phyloP scores from a whole-genome alignment of 92 coral and sea anemone species.

The Virgularia gustaviana region DNA sequence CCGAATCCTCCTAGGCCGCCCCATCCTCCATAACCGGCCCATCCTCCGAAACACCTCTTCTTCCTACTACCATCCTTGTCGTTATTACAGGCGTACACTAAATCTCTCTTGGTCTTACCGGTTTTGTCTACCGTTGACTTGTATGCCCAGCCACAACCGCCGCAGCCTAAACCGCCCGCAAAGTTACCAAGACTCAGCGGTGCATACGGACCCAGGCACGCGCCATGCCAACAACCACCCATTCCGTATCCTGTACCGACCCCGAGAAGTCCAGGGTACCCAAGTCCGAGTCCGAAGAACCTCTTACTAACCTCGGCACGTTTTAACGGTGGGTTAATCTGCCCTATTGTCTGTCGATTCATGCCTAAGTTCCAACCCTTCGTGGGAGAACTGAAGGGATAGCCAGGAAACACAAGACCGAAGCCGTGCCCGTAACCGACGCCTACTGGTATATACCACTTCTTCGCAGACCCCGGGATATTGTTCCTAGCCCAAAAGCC shows the following conservation, averaged over 20 bases:
- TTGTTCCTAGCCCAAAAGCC: constrained; percentile 34
- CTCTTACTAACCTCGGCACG: constrained; percentile 11
- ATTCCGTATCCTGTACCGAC: constrained; percentile 42
- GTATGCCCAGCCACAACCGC: constrained; percentile 36
- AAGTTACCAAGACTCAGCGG: constrained; percentile 51
- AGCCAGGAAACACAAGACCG: constrained; percentile 37
- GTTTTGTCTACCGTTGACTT: constrained; percentile 36
- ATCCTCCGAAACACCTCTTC: constrained; percentile 61
- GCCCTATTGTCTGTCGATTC: not conserved
- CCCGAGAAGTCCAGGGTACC: constrained; percentile 43
- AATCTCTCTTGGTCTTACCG: constrained; percentile 42
- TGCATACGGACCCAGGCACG: constrained; percentile 44
- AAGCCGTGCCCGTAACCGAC: constrained; percentile 51
- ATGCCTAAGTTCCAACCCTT: constrained; percentile 24
- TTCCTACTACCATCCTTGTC: constrained; percentile 40
- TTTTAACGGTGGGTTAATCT: constrained; percentile 17
- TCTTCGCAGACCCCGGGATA: constrained; percentile 16
- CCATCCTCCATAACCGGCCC: constrained; percentile 67
- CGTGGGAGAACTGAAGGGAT: constrained; percentile 30
- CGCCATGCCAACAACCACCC: constrained; percentile 48
- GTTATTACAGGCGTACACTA: constrained; percentile 59
- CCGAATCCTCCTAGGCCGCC: constrained; percentile 69
- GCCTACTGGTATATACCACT: constrained; percentile 31
- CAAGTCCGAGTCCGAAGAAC: constrained; percentile 39
- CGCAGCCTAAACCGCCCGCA: constrained; percentile 44